Evolutionary conservation across 2,888 invertebrate genomes (phyloP).

Genomic region (Arctia plantaginis): DNA sequence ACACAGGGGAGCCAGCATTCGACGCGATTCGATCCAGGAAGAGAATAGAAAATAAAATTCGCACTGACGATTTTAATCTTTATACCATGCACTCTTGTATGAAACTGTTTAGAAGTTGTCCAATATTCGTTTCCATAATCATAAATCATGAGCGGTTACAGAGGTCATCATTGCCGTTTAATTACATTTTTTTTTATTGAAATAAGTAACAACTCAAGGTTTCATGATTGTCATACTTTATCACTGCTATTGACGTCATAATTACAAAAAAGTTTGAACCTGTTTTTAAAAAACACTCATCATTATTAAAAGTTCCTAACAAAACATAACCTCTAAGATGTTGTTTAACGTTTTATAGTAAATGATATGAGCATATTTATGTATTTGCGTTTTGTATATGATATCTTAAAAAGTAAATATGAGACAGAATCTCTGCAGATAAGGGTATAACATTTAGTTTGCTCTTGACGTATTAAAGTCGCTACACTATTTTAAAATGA

Average conservation of each 20-base stretch:
- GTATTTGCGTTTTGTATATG: conserved; percentile 47
- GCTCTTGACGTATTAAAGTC: conserved; percentile 35
- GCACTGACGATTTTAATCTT: not conserved
- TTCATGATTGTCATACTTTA: not conserved
- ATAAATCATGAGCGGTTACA: not conserved
- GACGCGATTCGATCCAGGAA: not conserved
- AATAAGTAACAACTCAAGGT: not conserved
- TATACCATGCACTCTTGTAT: not conserved
- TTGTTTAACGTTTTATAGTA: not conserved
- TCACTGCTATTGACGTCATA: not conserved
- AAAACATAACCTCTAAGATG: not conserved
- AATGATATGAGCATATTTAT: conserved; percentile 41
- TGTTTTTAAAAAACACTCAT: conserved; percentile 4
- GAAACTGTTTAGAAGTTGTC: not conserved
- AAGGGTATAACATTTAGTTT: conserved; percentile 52
- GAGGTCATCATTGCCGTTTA: not conserved
- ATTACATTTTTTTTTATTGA: not conserved
- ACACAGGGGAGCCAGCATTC: not conserved
- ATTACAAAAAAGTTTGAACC: not conserved
- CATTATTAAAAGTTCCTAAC: not conserved
- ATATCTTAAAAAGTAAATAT: conserved; percentile 64
- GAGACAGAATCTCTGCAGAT: conserved; percentile 50
- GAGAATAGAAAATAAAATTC: not conserved
- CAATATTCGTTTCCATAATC: not conserved
- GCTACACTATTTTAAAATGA: conserved; percentile 26